Conservation (phyloP, 2,113 vertebrate species). For the Clinocottus analis region DNA sequence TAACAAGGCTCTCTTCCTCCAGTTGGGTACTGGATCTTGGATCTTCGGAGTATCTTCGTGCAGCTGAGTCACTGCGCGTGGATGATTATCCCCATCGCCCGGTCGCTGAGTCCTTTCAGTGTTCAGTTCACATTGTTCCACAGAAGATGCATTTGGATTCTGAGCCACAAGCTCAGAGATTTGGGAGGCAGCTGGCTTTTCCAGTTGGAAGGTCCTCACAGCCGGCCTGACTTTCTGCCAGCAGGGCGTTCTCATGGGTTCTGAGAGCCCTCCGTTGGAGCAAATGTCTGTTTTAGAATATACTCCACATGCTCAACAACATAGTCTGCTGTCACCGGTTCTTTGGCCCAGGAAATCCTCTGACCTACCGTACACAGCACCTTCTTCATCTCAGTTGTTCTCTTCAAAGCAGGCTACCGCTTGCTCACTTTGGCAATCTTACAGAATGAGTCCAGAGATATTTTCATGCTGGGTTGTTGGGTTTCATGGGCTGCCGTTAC, state of each 20-base stretch:
- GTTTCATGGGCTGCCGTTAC: too few species aligned
- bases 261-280: constrained; percentile 81
- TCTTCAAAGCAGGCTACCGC: constrained; percentile 65
- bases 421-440: constrained; percentile 82
- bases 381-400: constrained; percentile 86
- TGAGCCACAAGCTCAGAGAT: neutral
- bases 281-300: constrained; percentile 83
- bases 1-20: constrained; percentile 80
- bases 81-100: neutral
- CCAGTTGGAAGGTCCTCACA: neutral
- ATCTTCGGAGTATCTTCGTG: neutral
- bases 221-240: constrained; percentile 21
- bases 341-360: constrained; percentile 88
- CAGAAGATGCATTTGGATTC: neutral
- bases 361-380: constrained; percentile 86
- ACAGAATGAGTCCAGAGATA: too few species aligned
- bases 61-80: neutral
- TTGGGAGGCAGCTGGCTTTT: neutral
- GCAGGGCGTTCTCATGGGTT: constrained; percentile 46
- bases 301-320: constrained; percentile 86
- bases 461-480: too few species aligned
- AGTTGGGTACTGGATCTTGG: constrained; percentile 47
- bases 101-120: neutral
- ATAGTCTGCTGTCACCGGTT: constrained; percentile 66
- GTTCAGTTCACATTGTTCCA: neutral